Evolutionary conservation across 1,140 invertebrate species (phyloP), one percentile per base, ranked within the genome.

Genomic region (Temnothorax longispinosus): DNA sequence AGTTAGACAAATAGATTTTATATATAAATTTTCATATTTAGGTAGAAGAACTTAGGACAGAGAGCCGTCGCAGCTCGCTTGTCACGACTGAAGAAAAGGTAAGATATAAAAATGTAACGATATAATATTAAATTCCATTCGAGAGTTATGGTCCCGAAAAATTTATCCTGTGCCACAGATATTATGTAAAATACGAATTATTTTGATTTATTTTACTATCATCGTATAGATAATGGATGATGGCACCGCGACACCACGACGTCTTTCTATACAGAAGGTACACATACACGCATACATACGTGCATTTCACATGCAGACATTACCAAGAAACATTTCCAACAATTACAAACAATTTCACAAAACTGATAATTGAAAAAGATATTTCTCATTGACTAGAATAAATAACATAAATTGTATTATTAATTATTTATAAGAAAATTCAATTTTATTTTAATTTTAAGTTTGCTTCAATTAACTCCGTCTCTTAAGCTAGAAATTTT

Each of bases 61-160:
- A 95, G 87, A 95, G 95, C 47, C 92, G 94, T 86, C 93, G 94
- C 82, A 95, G 94, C 85, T 95, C 95, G 38, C 27, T 95, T 21
- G 90, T 93, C 13, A 93, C 91, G 8, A 90, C 93, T 1, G 93
- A 94, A 58, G 94, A 95, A 91, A 93, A 93, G 93, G 95, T 95
- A 27, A 27, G 27, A 27, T 27, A 27, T 27, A 27, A 27, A 27
- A 27, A 92, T 65, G 11, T 35, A n/a, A n/a, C 27, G 58, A 35
- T 52, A 35, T 52, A 18, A 56, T 13, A 44, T 27, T 84, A 10
- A n/a, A n/a, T 62, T 15, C 13, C 11, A 8, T 32, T 54, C n/a
- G 15, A 15, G 13, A 74, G 1, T 0, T n/a, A n/a, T 18, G 2
- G 11, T 5, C 52, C 0, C 7, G 11, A 1, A 15, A 38, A 38